phyloP scores from a whole-genome alignment of 1,140 invertebrate genomes.

The Drosophila cardini region DNA sequence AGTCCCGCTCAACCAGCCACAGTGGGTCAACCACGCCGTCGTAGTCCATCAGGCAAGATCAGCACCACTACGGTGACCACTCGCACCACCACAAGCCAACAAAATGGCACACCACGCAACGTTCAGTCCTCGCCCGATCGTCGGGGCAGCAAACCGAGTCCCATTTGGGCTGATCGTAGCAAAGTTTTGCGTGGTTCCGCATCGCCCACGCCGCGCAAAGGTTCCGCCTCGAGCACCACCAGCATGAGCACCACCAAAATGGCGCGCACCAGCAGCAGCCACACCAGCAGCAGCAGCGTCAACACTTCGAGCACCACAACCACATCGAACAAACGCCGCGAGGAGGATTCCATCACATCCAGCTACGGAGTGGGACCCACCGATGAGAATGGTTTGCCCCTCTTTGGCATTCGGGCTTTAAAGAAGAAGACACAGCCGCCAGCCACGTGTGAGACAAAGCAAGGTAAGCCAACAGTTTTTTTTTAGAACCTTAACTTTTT shows the following conservation, averaged over 20 bases:
- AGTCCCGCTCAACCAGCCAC: conserved; percentile 54
- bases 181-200: conserved; percentile 82
- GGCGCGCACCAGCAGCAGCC: conserved; percentile 57
- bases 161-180: conserved; percentile 86
- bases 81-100: neutral
- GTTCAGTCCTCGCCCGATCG: conserved; percentile 34
- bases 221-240: conserved; percentile 49
- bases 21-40: conserved; percentile 17
- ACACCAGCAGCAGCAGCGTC: conserved; percentile 72
- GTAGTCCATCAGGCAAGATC: conserved; percentile 44
- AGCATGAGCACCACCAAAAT: conserved; percentile 28
- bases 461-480: conserved; percentile 85
- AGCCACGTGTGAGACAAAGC: conserved; percentile 84
- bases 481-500: too few species aligned
- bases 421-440: conserved; percentile 87
- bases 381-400: conserved; percentile 90
- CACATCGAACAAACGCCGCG: conserved; percentile 56
- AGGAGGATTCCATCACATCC: conserved; percentile 88
- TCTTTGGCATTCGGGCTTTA: conserved; percentile 91
- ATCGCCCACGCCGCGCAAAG: conserved; percentile 44
- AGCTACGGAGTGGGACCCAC: conserved; percentile 93
- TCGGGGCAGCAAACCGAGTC: conserved; percentile 80
- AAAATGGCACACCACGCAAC: conserved; percentile 26
- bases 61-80: conserved; percentile 44
- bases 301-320: conserved; percentile 82